These are phyloP conservation scores for Hermaeophaga mercurialis DNA, from an alignment of 2,888 invertebrate genomes.

Conservation along the genomic window DNA sequence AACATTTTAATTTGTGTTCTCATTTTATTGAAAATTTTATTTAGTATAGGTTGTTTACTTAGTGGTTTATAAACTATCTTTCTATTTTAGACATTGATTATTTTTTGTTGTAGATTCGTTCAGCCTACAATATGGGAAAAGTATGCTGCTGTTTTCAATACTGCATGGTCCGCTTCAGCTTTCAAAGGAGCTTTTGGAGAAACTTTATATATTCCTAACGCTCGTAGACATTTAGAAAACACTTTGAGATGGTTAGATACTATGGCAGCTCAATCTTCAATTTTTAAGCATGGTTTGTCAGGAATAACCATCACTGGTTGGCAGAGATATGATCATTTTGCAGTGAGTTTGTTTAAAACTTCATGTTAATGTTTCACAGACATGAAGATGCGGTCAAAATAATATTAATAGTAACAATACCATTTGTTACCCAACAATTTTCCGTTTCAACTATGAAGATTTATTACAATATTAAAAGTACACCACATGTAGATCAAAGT, in stretches of 20 bases:
- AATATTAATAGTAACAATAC: no score
- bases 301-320: constrained; percentile 64
- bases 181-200: constrained; percentile 78
- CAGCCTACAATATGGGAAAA: constrained; percentile 67
- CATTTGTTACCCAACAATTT: no score
- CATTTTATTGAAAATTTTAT: no score
- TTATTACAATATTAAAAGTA: no score
- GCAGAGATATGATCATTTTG: constrained; percentile 74
- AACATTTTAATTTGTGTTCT: no score
- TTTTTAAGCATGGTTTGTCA: constrained; percentile 60
- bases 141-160: constrained; percentile 69
- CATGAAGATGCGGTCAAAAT: no score
- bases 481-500: no score
- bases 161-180: constrained; percentile 75
- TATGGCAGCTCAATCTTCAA: constrained; percentile 64
- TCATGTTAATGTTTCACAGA: no score
- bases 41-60: no score
- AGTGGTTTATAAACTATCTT: no score
- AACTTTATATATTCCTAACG: constrained; percentile 69
- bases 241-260: constrained; percentile 72
- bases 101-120: constrained; percentile 48
- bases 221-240: constrained; percentile 71
- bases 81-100: not conserved
- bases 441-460: no score
- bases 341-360: constrained; percentile 56